Percentiles rank a stretch among this genome's conserved stretches.
These are phyloP conservation scores for Acleris cristana DNA, from an alignment of 2,888 invertebrate species.

Conservation along the genomic window DNA sequence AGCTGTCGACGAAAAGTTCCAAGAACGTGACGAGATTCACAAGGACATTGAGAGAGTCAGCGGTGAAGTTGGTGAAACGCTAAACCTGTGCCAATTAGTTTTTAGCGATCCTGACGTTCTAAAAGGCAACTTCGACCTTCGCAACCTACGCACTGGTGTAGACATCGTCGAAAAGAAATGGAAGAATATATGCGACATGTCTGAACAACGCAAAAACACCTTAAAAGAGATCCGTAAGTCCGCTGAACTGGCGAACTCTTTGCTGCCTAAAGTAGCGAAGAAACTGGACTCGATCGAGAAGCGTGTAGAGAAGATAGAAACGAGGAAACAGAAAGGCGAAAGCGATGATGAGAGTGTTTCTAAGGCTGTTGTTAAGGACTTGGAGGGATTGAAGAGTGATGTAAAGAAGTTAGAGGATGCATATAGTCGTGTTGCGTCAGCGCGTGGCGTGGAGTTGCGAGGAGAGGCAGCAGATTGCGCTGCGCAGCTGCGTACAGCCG, in stretches of 20 bases:
- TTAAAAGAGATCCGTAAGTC: constrained; percentile 82
- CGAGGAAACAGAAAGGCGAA: constrained; percentile 72
- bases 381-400: constrained; percentile 86
- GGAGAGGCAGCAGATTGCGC: constrained; percentile 88
- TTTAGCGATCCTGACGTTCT: constrained; percentile 89
- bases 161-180: constrained; percentile 90
- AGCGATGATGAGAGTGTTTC: constrained; percentile 82
- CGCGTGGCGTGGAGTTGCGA: constrained; percentile 85
- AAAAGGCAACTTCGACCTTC: constrained; percentile 88
- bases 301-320: constrained; percentile 80
- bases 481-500: constrained; percentile 84
- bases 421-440: constrained; percentile 87
- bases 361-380: constrained; percentile 80
- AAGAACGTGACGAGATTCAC: constrained; percentile 89
- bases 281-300: constrained; percentile 85
- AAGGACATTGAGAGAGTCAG: constrained; percentile 90
- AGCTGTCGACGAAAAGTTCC: constrained; percentile 87
- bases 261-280: constrained; percentile 86
- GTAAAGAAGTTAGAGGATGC: constrained; percentile 87
- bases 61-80: constrained; percentile 89
- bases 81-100: constrained; percentile 91
- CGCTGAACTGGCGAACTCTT: constrained; percentile 85
- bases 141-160: constrained; percentile 86
- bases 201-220: constrained; percentile 84
- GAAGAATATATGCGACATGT: constrained; percentile 89